A percentile compares a stretch with the other conserved stretches of the same genome.
Conservation (phyloP, 2,888 invertebrate species). For the Tetramorium bicarinatum region DNA sequence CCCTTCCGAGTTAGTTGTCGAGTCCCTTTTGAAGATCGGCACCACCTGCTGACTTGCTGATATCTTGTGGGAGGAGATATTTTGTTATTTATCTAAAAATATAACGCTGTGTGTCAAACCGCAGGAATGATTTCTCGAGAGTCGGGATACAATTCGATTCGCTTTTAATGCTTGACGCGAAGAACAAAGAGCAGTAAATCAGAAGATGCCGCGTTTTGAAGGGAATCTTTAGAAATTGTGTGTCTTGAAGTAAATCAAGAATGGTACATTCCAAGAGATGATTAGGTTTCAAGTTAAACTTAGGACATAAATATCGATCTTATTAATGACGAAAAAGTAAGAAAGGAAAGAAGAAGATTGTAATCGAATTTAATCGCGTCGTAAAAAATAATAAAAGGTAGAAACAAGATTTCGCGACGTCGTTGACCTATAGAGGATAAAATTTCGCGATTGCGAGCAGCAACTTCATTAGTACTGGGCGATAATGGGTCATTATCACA, state of each 20-base stretch:
- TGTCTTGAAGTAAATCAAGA: neutral
- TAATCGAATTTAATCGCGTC: conserved; percentile 54
- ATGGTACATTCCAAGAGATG: neutral
- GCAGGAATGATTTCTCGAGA: conserved; percentile 59
- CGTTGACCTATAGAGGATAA: conserved; percentile 28
- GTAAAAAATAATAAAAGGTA: conserved; percentile 29
- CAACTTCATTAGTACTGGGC: conserved; percentile 1
- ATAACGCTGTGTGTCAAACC: conserved; percentile 60
- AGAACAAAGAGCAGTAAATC: conserved; percentile 23
- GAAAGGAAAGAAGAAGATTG: conserved; percentile 38
- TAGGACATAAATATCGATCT: conserved; percentile 67
- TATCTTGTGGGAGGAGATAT: conserved; percentile 79
- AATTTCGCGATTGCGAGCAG: neutral
- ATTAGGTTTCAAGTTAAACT: conserved; percentile 63
- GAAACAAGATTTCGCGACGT: conserved; percentile 4
- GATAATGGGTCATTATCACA: conserved; percentile 29
- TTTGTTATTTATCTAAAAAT: conserved; percentile 83
- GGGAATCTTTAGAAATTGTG: conserved; percentile 18
- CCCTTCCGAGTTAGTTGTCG: conserved; percentile 59
- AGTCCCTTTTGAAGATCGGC: conserved; percentile 40
- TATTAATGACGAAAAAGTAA: conserved; percentile 64
- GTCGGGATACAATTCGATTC: neutral
- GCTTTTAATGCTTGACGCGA: neutral
- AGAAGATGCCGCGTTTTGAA: neutral
- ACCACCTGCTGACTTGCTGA: conserved; percentile 66